Conservation (phyloP, 2,797 vertebrate genomes). For the Tapera naevia region DNA sequence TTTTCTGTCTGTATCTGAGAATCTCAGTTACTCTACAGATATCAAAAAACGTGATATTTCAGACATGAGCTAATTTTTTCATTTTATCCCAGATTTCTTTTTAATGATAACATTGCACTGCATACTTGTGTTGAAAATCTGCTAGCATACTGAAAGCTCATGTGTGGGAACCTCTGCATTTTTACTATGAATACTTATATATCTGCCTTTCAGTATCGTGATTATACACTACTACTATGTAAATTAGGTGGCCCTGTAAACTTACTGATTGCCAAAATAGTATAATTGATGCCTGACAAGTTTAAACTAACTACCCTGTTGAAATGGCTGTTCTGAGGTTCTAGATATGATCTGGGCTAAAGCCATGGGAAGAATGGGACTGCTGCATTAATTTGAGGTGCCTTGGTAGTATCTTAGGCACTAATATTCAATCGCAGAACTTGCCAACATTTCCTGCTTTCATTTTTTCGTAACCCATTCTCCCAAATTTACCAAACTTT, state of each 20-base stretch:
- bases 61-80: background rate
- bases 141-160: background rate
- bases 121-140: background rate
- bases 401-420: too few relatives aligned
- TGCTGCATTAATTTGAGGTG: background rate
- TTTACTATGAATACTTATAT: background rate
- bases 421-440: background rate
- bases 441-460: background rate
- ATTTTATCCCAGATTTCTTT: background rate
- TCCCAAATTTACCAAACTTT: background rate
- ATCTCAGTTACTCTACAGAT: background rate
- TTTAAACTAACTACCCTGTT: background rate
- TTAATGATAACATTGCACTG: background rate
- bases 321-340: background rate
- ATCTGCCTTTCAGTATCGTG: background rate
- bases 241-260: background rate
- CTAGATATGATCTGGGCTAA: background rate
- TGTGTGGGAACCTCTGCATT: background rate
- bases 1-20: background rate
- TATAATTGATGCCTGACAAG: background rate
- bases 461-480: background rate
- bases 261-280: background rate
- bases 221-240: background rate
- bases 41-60: background rate
- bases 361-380: background rate